phyloP scores from a whole-genome alignment of 2,113 vertebrate genomes.

The Saccopteryx leptura region DNA sequence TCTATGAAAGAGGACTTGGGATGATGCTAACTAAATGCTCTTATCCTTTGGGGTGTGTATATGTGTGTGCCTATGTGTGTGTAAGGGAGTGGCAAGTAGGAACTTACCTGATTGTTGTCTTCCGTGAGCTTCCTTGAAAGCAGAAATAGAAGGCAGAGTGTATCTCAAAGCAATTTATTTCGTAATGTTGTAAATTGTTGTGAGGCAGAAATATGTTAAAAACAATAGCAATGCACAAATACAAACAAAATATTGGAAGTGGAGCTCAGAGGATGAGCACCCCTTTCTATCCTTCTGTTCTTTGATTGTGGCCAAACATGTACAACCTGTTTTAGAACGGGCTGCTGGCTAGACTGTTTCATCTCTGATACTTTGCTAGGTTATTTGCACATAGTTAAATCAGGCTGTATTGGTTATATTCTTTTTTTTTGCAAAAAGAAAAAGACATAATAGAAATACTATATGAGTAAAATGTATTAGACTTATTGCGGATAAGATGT shows the following conservation, averaged over 20 bases:
- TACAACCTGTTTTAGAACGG: constrained; percentile 28
- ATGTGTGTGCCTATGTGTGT: background rate
- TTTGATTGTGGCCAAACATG: background rate
- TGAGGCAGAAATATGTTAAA: constrained; percentile 45
- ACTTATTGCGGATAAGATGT: constrained; percentile 27
- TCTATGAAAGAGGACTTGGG: background rate
- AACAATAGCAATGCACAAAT: constrained; percentile 25
- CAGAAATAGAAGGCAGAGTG: background rate
- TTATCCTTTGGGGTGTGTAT: background rate
- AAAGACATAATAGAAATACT: constrained; percentile 51
- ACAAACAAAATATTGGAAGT: background rate
- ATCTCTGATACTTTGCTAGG: constrained; percentile 3
- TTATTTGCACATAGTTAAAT: background rate
- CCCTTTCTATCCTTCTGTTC: background rate
- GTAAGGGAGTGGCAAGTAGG: background rate
- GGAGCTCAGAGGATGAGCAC: background rate
- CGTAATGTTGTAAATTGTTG: constrained; percentile 11
- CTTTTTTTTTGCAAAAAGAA: constrained; percentile 22
- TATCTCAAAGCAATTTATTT: constrained; percentile 57
- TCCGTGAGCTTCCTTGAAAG: constrained; percentile 1
- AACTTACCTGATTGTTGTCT: background rate
- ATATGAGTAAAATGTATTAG: constrained; percentile 16
- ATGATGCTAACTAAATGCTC: background rate
- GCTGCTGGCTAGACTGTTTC: constrained; percentile 8
- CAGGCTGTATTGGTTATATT: background rate